Evolutionary conservation across 2,888 invertebrate species (phyloP).

Genomic region (Caenorhabditis uteleia): DNA sequence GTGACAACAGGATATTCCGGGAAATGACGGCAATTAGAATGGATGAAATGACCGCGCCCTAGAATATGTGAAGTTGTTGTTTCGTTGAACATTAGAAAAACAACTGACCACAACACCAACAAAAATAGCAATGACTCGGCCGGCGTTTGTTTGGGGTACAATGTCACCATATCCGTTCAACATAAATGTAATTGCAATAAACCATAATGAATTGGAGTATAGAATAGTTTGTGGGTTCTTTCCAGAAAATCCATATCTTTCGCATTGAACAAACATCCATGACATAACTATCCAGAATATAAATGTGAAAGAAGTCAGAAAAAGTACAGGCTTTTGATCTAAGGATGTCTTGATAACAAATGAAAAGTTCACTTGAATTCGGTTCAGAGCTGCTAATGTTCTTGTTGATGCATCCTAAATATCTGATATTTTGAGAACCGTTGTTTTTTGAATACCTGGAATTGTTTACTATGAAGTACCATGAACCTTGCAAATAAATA

Average conservation of each 20-base stretch:
- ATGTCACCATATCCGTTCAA: conserved; percentile 98
- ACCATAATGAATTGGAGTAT: conserved; percentile 69
- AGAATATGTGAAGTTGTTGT: conserved; percentile 54
- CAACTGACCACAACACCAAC: conserved; percentile 96
- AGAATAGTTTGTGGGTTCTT: conserved; percentile 55
- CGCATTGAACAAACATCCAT: conserved; percentile 97
- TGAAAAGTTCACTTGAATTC: conserved; percentile 88
- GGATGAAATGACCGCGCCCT: conserved; percentile 99
- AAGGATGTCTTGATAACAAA: conserved; percentile 97
- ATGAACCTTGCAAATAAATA: conserved; percentile 99
- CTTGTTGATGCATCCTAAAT: conserved; percentile 87
- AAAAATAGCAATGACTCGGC: conserved; percentile 96
- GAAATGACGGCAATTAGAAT: conserved; percentile 98
- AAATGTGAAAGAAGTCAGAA: conserved; percentile 97
- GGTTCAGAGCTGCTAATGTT: conserved; percentile 70
- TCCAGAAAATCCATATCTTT: conserved; percentile 74
- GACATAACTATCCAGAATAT: conserved; percentile 99
- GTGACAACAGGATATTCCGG: conserved; percentile 94
- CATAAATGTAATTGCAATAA: conserved; percentile 84
- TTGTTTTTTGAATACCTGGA: conserved; percentile 72
- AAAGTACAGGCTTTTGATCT: conserved; percentile 98
- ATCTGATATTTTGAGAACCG: no score
- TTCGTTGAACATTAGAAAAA: neutral
- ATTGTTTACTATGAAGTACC: conserved; percentile 98
- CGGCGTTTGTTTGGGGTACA: conserved; percentile 99